These are phyloP conservation scores for Calonectris borealis DNA, from an alignment of 2,113 vertebrate genomes.

Conservation along the genomic window DNA sequence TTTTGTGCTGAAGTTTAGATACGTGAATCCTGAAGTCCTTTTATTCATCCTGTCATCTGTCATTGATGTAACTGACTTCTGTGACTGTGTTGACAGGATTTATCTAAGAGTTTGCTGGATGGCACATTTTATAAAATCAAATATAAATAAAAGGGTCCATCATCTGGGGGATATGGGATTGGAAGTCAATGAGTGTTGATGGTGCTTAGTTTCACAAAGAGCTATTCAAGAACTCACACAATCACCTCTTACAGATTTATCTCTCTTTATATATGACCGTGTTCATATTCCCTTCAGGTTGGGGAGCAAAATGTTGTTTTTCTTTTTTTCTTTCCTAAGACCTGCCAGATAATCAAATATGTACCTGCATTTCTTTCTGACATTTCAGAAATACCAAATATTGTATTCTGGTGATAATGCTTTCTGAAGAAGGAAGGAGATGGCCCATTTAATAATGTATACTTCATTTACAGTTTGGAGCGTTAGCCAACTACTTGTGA, in stretches of 20 bases:
- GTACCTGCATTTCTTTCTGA: constrained; percentile 50
- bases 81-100: constrained; percentile 35
- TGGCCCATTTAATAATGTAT: constrained; percentile 70
- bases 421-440: constrained; percentile 34
- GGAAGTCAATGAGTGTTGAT: neutral
- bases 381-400: constrained; percentile 59
- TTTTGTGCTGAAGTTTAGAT: neutral
- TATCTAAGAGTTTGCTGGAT: constrained; percentile 29
- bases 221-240: neutral
- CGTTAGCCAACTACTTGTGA: constrained; percentile 48
- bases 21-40: neutral
- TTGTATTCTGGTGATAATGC: constrained; percentile 54
- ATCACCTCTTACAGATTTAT: constrained; percentile 39
- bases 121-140: constrained; percentile 27
- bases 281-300: constrained; percentile 31
- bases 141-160: constrained; percentile 38
- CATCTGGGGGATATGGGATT: neutral
- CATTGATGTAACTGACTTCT: constrained; percentile 30
- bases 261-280: neutral
- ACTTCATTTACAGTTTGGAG: constrained; percentile 70
- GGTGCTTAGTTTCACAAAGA: constrained; percentile 33
- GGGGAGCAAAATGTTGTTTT: constrained; percentile 10
- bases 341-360: constrained; percentile 47
- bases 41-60: constrained; percentile 27
- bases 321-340: neutral